phyloP scores from a whole-genome alignment of 2,797 vertebrate species.

The Aselliscus stoliczkanus region DNA sequence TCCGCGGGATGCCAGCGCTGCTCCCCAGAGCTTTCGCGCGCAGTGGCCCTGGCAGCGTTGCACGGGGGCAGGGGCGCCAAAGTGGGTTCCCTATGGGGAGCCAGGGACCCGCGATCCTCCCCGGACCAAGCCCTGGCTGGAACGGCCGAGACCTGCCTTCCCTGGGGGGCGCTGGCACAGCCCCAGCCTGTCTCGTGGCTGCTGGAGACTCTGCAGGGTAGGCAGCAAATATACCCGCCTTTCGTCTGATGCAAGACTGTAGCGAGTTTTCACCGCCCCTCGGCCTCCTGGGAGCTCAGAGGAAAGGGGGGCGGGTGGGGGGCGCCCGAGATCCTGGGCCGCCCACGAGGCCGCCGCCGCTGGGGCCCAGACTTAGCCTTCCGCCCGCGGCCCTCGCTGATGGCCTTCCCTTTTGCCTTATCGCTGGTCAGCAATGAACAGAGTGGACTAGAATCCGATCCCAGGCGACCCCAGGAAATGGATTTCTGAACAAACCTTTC shows the following conservation, averaged over 20 bases:
- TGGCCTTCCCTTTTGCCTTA: background rate
- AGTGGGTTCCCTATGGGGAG: background rate
- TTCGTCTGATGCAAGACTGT: slow-evolving; percentile 81
- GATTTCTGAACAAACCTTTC: background rate
- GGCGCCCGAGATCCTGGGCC: background rate
- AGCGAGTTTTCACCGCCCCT: slow-evolving; percentile 42
- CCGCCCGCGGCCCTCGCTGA: background rate
- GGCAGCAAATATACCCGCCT: slow-evolving; percentile 47
- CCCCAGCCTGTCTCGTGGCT: background rate
- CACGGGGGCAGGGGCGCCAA: background rate
- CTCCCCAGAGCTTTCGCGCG: background rate
- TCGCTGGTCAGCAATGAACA: background rate
- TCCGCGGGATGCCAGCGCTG: background rate
- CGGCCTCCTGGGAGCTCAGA: background rate
- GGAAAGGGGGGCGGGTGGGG: background rate
- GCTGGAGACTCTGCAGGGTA: background rate
- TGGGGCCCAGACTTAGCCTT: background rate
- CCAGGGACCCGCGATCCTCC: background rate
- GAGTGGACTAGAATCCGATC: background rate
- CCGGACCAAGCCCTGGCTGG: background rate
- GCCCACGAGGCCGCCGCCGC: background rate
- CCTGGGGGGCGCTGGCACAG: background rate
- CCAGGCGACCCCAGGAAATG: background rate
- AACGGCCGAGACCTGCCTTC: background rate
- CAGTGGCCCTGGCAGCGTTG: background rate